These are phyloP conservation scores for Dioctria linearis DNA, from an alignment of 2,888 invertebrate genomes.

Conservation along the genomic window DNA sequence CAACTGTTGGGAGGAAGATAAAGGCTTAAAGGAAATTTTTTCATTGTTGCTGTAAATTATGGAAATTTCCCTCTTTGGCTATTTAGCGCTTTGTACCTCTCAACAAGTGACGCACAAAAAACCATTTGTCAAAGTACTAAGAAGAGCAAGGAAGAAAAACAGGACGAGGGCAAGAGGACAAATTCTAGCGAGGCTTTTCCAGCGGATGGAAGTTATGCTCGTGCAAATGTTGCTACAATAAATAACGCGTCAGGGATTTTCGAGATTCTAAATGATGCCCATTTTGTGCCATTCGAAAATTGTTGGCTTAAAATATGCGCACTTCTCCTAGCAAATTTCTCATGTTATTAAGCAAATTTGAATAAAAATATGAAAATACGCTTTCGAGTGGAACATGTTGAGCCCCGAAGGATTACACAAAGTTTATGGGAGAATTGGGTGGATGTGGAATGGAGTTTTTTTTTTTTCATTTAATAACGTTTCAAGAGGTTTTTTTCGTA, in stretches of 20 bases:
- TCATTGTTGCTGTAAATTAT: slow-evolving; percentile 35
- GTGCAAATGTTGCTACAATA: slow-evolving; percentile 26
- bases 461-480: slow-evolving; percentile 18
- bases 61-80: slow-evolving; percentile 28
- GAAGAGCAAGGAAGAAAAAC: background rate
- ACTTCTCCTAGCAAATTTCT: slow-evolving; percentile 29
- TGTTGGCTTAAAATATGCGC: slow-evolving; percentile 28
- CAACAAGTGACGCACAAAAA: slow-evolving; percentile 41
- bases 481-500: slow-evolving; percentile 5
- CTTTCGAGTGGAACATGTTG: slow-evolving; percentile 3
- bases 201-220: background rate
- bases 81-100: slow-evolving; percentile 35
- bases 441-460: background rate
- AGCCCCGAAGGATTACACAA: background rate
- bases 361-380: slow-evolving; percentile 33
- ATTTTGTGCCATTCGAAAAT: slow-evolving; percentile 39
- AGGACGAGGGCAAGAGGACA: background rate
- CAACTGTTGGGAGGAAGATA: slow-evolving; percentile 16
- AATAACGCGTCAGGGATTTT: slow-evolving; percentile 40
- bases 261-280: slow-evolving; percentile 39
- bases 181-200: background rate
- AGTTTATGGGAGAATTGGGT: background rate
- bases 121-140: slow-evolving; percentile 17
- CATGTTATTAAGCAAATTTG: slow-evolving; percentile 45
- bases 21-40: slow-evolving; percentile 36